Percentiles rank a stretch among this genome's conserved stretches.
phyloP scores from a whole-genome alignment of 2,888 invertebrate species.

The Drosophila percnosoma region DNA sequence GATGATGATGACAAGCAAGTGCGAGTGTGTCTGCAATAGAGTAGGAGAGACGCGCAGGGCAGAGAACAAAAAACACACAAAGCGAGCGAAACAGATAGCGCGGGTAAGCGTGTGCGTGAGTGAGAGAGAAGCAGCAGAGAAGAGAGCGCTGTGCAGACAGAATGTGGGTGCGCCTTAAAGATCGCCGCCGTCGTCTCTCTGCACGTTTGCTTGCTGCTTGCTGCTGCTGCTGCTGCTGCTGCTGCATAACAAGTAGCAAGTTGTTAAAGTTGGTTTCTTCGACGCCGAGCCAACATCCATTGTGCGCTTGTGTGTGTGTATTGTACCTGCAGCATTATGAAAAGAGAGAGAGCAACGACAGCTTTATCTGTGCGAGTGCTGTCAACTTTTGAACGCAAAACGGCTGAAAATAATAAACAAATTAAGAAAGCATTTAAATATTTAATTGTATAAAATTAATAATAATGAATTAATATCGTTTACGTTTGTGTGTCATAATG shows the following conservation, averaged over 20 bases:
- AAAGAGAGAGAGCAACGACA: constrained; percentile 8
- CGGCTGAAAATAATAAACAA: not conserved
- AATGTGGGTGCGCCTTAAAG: constrained; percentile 67
- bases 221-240: not conserved
- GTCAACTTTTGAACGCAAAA: not conserved
- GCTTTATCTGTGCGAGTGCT: constrained; percentile 37
- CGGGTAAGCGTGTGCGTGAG: constrained; percentile 8
- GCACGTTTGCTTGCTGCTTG: constrained; percentile 29
- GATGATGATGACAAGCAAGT: not conserved
- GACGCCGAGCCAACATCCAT: constrained; percentile 10
- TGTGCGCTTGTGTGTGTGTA: not conserved
- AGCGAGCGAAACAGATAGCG: not conserved
- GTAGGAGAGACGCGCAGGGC: constrained; percentile 10
- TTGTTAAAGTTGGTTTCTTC: constrained; percentile 30
- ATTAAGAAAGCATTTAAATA: not conserved
- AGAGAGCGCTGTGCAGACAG: constrained; percentile 32
- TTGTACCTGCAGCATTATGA: constrained; percentile 37
- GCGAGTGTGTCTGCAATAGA: constrained; percentile 3
- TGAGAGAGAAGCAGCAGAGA: constrained; percentile 16
- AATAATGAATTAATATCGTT: not conserved
- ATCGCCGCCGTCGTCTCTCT: constrained; percentile 30
- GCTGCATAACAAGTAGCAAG: constrained; percentile 66
- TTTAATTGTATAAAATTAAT: not conserved
- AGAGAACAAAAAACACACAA: not conserved
- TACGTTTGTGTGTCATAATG: not conserved